Conservation (phyloP, 2,113 vertebrate genomes). For the Gasterosteus nipponicus region DNA sequence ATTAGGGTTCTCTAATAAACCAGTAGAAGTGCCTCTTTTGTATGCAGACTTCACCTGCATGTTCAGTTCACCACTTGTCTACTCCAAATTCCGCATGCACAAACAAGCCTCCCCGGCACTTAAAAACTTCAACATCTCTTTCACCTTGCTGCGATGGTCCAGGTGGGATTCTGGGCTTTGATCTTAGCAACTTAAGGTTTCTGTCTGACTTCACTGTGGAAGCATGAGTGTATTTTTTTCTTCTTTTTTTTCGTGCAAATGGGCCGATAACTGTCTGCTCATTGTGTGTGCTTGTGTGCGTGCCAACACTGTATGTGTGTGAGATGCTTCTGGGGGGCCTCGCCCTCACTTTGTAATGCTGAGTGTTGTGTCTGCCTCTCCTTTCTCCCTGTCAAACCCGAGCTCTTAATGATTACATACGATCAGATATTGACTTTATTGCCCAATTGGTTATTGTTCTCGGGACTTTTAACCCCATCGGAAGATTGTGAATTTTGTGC, state of each 20-base stretch:
- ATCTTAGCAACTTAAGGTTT: constrained; percentile 72
- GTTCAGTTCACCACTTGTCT: constrained; percentile 30
- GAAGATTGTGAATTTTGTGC: constrained; percentile 55
- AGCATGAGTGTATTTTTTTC: constrained; percentile 26
- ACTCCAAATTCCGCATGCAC: constrained; percentile 48
- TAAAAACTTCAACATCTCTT: constrained; percentile 54
- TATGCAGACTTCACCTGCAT: constrained; percentile 42
- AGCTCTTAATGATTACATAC: constrained; percentile 72
- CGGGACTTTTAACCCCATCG: constrained; percentile 53
- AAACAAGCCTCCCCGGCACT: constrained; percentile 41
- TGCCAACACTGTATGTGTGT: constrained; percentile 10
- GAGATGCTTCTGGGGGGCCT: constrained; percentile 58
- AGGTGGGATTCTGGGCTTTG: constrained; percentile 72
- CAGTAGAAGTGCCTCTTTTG: constrained; percentile 49
- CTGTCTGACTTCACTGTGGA: constrained; percentile 41
- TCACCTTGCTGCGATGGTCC: constrained; percentile 70
- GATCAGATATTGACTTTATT: constrained; percentile 74
- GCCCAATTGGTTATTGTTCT: constrained; percentile 65
- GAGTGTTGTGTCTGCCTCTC: constrained; percentile 39
- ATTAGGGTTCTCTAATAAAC: constrained; percentile 42
- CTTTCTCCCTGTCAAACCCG: constrained; percentile 56
- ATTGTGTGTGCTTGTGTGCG: constrained; percentile 4
- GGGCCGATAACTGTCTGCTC: constrained; percentile 7
- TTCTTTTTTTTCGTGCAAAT: constrained; percentile 7
- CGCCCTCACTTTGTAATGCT: constrained; percentile 59